Evolutionary conservation across 2,888 invertebrate species (phyloP).

Genomic region (Tachina fera): DNA sequence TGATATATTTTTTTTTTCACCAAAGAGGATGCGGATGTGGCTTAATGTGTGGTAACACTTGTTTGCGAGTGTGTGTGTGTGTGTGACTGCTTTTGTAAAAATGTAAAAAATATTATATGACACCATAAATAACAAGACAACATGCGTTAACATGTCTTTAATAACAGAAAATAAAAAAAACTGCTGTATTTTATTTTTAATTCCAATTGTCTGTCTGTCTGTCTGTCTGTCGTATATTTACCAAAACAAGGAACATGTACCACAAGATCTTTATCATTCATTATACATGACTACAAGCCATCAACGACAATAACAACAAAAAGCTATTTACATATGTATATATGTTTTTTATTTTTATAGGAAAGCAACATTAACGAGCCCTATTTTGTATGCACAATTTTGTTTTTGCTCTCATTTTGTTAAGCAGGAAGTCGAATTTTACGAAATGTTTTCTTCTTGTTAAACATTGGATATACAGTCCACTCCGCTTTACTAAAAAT

Average conservation of each 20-base stretch:
- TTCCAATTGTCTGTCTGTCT: not conserved
- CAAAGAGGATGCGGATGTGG: slow-evolving; percentile 9
- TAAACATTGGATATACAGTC: too few species aligned
- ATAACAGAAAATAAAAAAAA: slow-evolving; percentile 16
- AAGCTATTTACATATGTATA: not conserved
- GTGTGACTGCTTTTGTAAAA: slow-evolving; percentile 1
- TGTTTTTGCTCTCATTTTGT: slow-evolving; percentile 17
- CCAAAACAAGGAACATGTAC: not conserved
- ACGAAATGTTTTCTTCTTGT: too few species aligned
- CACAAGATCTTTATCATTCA: slow-evolving; percentile 31
- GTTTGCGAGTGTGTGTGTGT: slow-evolving; percentile 36
- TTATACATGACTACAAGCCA: slow-evolving; percentile 31
- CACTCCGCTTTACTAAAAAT: too few species aligned
- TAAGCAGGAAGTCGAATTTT: not conserved
- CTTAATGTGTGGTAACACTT: not conserved
- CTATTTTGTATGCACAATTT: slow-evolving; percentile 30
- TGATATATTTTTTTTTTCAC: slow-evolving; percentile 28
- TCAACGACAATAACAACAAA: slow-evolving; percentile 2
- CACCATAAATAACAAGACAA: slow-evolving; percentile 55
- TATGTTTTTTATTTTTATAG: not conserved
- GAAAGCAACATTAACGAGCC: slow-evolving; percentile 13
- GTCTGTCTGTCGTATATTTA: not conserved
- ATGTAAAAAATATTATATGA: slow-evolving; percentile 41
- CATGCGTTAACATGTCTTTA: slow-evolving; percentile 15
- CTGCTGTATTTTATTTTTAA: not conserved